Conservation (phyloP, 2,888 invertebrate genomes). For the Mellilla xanthometata region DNA sequence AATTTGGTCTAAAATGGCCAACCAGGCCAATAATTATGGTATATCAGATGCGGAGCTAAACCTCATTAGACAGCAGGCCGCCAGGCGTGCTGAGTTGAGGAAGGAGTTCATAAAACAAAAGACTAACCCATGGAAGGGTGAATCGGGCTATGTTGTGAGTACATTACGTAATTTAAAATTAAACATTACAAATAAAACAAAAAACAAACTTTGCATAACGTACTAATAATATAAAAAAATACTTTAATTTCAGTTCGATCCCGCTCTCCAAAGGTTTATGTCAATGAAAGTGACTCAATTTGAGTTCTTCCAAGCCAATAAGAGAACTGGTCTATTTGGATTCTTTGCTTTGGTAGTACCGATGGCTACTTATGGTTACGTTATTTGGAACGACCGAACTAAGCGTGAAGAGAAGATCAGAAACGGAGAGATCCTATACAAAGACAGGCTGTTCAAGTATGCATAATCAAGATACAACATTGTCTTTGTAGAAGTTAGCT, state of each 20-base stretch:
- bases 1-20: slow-evolving; percentile 56
- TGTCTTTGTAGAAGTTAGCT: slow-evolving; percentile 13
- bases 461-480: slow-evolving; percentile 56
- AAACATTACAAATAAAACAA: slow-evolving; percentile 19
- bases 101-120: slow-evolving; percentile 87
- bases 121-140: slow-evolving; percentile 86
- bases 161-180: slow-evolving; percentile 66
- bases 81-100: slow-evolving; percentile 83
- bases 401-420: slow-evolving; percentile 82
- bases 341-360: slow-evolving; percentile 80
- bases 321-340: slow-evolving; percentile 77
- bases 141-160: slow-evolving; percentile 89
- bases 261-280: slow-evolving; percentile 88
- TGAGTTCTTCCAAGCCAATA: slow-evolving; percentile 86
- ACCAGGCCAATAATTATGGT: slow-evolving; percentile 78
- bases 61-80: slow-evolving; percentile 83
- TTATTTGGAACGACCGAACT: slow-evolving; percentile 77
- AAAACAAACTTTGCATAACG: background rate
- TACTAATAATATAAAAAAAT: too few relatives aligned
- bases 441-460: slow-evolving; percentile 87
- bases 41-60: slow-evolving; percentile 74
- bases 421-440: slow-evolving; percentile 89
- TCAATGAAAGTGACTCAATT: slow-evolving; percentile 86
- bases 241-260: slow-evolving; percentile 87
- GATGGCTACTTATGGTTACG: slow-evolving; percentile 76